Percentiles rank a stretch among this genome's conserved stretches.
phyloP scores from a whole-genome alignment of 2,888 invertebrate genomes.

The Cataglyphis livida region DNA sequence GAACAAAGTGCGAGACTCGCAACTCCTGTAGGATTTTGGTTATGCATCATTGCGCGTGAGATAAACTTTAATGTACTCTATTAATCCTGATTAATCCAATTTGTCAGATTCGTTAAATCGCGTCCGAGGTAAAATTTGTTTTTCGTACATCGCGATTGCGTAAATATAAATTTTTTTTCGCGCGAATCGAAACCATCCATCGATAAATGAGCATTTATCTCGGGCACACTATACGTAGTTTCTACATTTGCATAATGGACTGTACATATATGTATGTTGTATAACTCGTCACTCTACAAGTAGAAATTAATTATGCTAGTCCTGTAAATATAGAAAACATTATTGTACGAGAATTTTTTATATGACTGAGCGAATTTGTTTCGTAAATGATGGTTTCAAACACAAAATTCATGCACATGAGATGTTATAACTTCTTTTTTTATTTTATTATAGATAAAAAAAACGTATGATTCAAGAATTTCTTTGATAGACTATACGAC shows the following conservation, averaged over 20 bases:
- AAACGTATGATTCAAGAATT: neutral
- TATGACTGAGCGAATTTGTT: neutral
- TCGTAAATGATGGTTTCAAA: neutral
- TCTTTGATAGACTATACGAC: neutral
- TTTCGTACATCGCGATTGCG: too few species aligned
- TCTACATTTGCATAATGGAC: too few species aligned
- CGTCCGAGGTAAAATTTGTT: too few species aligned
- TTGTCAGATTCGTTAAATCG: too few species aligned
- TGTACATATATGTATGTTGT: neutral
- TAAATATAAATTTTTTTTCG: too few species aligned
- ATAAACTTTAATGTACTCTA: neutral
- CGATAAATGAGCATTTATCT: too few species aligned
- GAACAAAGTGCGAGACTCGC: neutral
- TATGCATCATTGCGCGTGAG: neutral
- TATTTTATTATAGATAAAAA: slow-evolving; percentile 17
- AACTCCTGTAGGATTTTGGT: neutral
- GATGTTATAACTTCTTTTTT: neutral
- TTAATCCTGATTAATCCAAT: neutral
- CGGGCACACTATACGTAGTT: too few species aligned
- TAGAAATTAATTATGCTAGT: neutral
- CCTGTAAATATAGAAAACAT: neutral
- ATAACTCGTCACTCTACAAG: neutral
- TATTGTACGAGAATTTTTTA: neutral
- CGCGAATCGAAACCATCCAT: too few species aligned
- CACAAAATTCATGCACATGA: neutral